Base-by-base conservation (phyloP, 2,113 vertebrate genomes). In the Solea solea region DNA sequence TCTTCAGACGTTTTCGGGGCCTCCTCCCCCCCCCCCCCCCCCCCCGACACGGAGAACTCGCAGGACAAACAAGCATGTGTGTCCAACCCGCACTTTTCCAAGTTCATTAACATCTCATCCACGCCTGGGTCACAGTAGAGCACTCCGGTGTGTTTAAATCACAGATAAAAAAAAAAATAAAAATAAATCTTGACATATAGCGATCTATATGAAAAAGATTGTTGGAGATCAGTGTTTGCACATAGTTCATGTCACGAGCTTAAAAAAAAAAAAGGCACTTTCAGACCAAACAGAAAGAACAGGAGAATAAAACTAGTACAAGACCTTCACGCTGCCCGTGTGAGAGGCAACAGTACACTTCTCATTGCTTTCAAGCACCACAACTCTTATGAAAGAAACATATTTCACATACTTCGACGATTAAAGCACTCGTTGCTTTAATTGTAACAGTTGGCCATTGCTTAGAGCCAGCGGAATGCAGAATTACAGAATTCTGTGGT, bases 361-460 rank as follows among this genome's bases (percentile, higher is more conserved):
- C 59, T 51, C 50, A 72, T 48, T 67, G 66, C 74, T 67, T 76
- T 46, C 44, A 66, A 73, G 13, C 59, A 60, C 58, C 34, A 81
- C 15, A 41, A 59, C 51, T 28, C 61, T 39, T 44, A 57, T 57
- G 15, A 54, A n/a, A 59, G 40, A 73, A 67, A 63, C 58, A 40
- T 69, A 72, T 51, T 75, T 82, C 58, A 86, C 74, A 75, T 81
- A 78, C 78, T 85, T 64, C 54, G 21, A 85, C 64, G 57, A 67
- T 78, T 69, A 85, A 89, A 85, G 81, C 78, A 57, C 44, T 53
- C 69, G 50, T 63, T 76, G 88, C 84, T 80, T 90, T 82, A 80
- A 78, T 39, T 84, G 85, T 90, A 91, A 90, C 89, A 83, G 74
- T 64, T 80, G 62, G 52, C 68, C 13, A 64, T 63, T 48, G 41